Evolutionary conservation across 2,113 vertebrate genomes (phyloP), one percentile per base, ranked within the genome.

Genomic region (Pholis gunnellus): DNA sequence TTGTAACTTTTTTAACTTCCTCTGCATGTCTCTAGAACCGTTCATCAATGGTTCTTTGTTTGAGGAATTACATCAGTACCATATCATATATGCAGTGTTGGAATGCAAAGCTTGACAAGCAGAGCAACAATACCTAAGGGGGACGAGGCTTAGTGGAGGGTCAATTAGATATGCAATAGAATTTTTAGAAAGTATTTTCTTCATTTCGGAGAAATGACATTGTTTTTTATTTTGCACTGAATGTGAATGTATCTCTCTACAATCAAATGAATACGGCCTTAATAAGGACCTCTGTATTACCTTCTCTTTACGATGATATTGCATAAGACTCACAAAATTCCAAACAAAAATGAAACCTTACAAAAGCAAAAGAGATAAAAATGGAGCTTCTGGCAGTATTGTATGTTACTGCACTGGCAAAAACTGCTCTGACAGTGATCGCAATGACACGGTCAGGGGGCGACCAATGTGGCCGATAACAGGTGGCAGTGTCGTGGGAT

Each of bases 381-480:
- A 85, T 61, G n/a, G 59, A 89, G 68, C 72, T 75, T 78, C 78
- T 82, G 75, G 81, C 68, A 80, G 75, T 66, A 27, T 69, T 67
- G 68, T 31, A 13, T 80, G 48, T 57, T 25, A 50, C 57, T 75
- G 59, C 42, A 56, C 77, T 82, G 67, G 72, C 67, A 83, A 61
- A 74, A 65, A 50, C 61, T 78, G 71, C 60, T 79, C 54, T 69
- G 77, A 31, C 34, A n/a, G 40, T 75, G 78, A 78, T 36, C 68
- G 69, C 78, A 66, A 87, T 71, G 46, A 72, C 85, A 63, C 71
- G 75, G 81, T 78, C 17, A 61, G 71, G 17, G 60, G 60, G 66
- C 9, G 81, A 89, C 93, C 91, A 94, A 93, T 91, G 90, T 94
- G 94, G 92, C 94, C 88, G 22, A 86, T 94, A 91, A 79, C 9